Percentiles rank a stretch among this genome's conserved stretches.
Evolutionary conservation across 2,113 vertebrate genomes (phyloP).

Genomic region (Arothron firmamentum): DNA sequence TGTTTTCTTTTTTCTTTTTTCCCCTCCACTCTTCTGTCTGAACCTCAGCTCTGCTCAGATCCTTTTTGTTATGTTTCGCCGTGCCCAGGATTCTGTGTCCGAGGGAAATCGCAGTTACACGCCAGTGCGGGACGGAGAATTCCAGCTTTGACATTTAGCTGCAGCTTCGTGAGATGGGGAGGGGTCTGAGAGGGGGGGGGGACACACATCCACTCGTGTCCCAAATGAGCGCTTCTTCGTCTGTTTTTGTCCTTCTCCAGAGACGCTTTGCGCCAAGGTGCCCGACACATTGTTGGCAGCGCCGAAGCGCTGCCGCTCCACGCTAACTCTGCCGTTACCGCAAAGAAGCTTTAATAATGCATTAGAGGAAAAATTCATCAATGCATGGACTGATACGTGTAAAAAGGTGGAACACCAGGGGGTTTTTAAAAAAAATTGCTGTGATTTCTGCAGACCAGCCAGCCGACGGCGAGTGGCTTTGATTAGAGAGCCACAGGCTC

Average conservation of each 20-base stretch:
- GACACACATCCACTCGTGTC: conserved; percentile 44
- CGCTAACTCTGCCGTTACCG: conserved; percentile 11
- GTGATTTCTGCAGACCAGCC: conserved; percentile 12
- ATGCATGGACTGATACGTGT: conserved; percentile 6
- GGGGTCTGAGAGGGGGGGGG: no score
- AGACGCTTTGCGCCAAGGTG: conserved; percentile 16
- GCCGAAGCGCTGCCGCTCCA: not conserved
- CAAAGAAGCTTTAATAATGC: not conserved
- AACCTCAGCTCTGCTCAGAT: conserved; percentile 37
- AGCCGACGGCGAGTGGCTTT: conserved; percentile 1
- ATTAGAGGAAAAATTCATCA: conserved; percentile 6
- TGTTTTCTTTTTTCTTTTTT: conserved; percentile 28
- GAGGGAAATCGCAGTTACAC: conserved; percentile 47
- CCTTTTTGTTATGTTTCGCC: conserved; percentile 55
- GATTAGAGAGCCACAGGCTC: conserved; percentile 34
- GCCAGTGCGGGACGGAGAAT: conserved; percentile 55
- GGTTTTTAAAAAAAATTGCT: conserved; percentile 11
- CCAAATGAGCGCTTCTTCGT: conserved; percentile 54
- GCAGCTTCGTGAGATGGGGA: conserved; percentile 28
- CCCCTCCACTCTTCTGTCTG: conserved; percentile 48
- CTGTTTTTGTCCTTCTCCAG: conserved; percentile 18
- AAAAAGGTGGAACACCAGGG: not conserved
- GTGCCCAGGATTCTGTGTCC: conserved; percentile 54
- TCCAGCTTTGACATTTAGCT: conserved; percentile 61
- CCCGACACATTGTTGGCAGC: conserved; percentile 14